phyloP scores from a whole-genome alignment of 2,888 invertebrate genomes.

The Chironomus riparius region DNA sequence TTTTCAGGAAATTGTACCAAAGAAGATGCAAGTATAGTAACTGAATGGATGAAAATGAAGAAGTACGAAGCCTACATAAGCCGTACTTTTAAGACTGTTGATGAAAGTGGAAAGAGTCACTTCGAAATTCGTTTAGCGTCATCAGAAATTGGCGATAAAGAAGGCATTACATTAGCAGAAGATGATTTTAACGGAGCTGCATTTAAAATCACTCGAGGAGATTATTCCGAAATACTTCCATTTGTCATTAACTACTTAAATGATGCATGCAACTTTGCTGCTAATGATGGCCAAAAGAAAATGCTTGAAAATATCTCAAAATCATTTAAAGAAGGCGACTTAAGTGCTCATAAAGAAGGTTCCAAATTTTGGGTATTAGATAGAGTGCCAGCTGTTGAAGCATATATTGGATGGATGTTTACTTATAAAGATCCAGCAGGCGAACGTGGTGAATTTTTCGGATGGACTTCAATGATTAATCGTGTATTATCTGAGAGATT shows the following conservation, averaged over 20 bases:
- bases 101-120: slow-evolving; percentile 47
- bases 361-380: slow-evolving; percentile 84
- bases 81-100: slow-evolving; percentile 70
- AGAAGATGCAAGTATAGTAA: slow-evolving; percentile 67
- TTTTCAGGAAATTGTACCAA: slow-evolving; percentile 81
- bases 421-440: slow-evolving; percentile 92
- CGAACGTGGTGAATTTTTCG: slow-evolving; percentile 89
- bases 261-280: slow-evolving; percentile 61
- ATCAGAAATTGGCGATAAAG: slow-evolving; percentile 48
- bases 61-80: slow-evolving; percentile 80
- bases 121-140: slow-evolving; percentile 70
- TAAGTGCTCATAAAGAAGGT: slow-evolving; percentile 84
- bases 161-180: slow-evolving; percentile 51
- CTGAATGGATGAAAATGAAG: slow-evolving; percentile 67
- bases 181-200: slow-evolving; percentile 57
- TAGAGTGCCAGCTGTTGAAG: slow-evolving; percentile 87
- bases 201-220: slow-evolving; percentile 69
- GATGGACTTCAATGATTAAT: slow-evolving; percentile 93
- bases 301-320: slow-evolving; percentile 80
- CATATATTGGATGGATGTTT: slow-evolving; percentile 82
- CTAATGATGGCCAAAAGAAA: slow-evolving; percentile 63
- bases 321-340: slow-evolving; percentile 72
- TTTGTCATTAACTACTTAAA: slow-evolving; percentile 58
- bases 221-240: slow-evolving; percentile 67
- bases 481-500: slow-evolving; percentile 89